phyloP scores from a whole-genome alignment of 2,113 vertebrate species.

The Mystacornis crossleyi region DNA sequence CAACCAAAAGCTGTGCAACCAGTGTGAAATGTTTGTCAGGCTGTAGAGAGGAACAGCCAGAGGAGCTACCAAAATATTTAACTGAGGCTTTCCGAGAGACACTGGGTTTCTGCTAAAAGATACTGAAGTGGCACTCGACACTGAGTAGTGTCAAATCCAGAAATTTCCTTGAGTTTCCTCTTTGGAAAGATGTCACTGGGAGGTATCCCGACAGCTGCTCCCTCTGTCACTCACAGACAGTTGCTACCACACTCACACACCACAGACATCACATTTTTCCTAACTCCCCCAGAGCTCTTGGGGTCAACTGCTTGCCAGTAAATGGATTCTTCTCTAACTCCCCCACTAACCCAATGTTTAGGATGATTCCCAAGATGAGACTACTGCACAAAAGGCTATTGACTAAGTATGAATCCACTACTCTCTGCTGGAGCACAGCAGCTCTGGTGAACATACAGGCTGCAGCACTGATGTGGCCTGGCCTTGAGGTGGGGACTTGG shows the following conservation, averaged over 20 bases:
- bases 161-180: background rate
- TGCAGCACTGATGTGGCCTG: background rate
- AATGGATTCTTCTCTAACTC: background rate
- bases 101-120: background rate
- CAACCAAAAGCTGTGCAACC: conserved; percentile 30
- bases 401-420: background rate
- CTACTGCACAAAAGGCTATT: background rate
- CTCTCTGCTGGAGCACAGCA: background rate
- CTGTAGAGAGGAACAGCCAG: background rate
- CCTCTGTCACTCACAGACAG: background rate
- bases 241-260: background rate
- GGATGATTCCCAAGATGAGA: background rate
- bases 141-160: background rate
- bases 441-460: background rate
- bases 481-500: background rate
- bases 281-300: background rate
- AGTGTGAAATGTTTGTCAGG: conserved; percentile 42
- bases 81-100: background rate
- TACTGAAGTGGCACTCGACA: background rate
- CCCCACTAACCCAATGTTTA: background rate
- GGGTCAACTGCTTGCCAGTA: background rate
- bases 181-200: background rate
- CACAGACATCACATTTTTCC: background rate
- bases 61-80: conserved; percentile 51
- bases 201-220: background rate